Evolutionary conservation across 2,888 invertebrate genomes (phyloP), one percentile per base, ranked within the genome.

Genomic region (Poecilobothrus nobilitatus): DNA sequence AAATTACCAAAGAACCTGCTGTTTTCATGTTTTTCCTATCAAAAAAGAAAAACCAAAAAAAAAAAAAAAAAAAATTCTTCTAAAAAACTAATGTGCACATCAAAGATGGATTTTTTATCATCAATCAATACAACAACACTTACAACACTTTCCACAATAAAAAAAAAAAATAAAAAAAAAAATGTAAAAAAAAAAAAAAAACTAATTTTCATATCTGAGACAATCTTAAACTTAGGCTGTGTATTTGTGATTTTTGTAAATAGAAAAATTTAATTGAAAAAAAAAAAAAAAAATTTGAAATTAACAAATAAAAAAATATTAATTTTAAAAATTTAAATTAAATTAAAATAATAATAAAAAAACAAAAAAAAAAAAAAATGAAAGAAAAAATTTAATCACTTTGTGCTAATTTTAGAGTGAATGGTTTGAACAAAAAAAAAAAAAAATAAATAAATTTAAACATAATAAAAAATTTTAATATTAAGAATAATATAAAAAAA

Each of bases 171-270:
- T 10, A 44, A 44, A 44, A 44, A 44, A 44, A 44, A 44, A 44
- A 6, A 15, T 10, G 12, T 9, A 15, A 53, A 15, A 18, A 53
- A 18, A 53, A 53, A n/a, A 53, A 53, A 53, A 53, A 53, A 53
- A 6, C 6, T 12, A 53, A 53, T n/a, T 53, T 53, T 53, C 53
- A 53, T 53, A 53, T 53, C 53, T 53, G 53, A 53, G 53, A 53
- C 53, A 53, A 53, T 53, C 53, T 53, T 53, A 53, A 53, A 53
- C 53, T 53, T 53, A 53, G 53, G 53, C 53, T 53, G 53, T 53
- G 53, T 53, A 53, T 53, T 53, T 53, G 53, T 53, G 53, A 53
- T 53, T 53, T 53, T 53, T 53, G 53, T 53, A 53, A 53, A 53
- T 53, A 53, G 18, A 53, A 18, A 6, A n/a, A 18, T 41, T 41